Evolutionary conservation across 2,113 vertebrate species (phyloP), one percentile per base, ranked within the genome.

Genomic region (Psephotus haematonotus): DNA sequence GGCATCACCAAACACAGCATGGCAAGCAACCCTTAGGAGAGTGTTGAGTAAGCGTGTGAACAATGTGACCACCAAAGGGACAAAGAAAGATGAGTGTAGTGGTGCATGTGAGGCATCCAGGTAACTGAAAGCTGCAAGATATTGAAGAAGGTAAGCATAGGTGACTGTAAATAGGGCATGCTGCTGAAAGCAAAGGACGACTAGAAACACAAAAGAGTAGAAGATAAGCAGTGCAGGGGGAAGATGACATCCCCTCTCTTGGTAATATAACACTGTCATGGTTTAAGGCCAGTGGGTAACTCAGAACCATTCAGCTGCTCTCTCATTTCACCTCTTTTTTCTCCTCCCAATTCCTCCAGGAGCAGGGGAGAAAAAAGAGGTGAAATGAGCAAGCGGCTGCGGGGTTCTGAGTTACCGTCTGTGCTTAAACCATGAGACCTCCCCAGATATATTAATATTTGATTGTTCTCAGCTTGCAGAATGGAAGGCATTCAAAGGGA

Each of bases 21-120:
- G 39, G 6, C 16, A 67, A 60, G 6, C 13, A 67, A 60, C 0
- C 1, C 11, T 43, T 24, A 29, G 11, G 14, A 47, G 17, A 6
- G 3, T 47, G 5, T 49, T 49, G 15, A 0, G 0, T 22, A 52
- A 55, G 8, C 12, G 22, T 1, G 1, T 24, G 31, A 65, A 10
- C 14, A 77, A 3, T 19, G 18, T 35, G 27, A 53, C 7, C 20
- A 57, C 25, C 3, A 3, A 82, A 74, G 8, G 11, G 17, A 31
- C 24, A 62, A 81, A 80, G 25, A 47, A 62, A 53, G 16, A 22
- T 37, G 27, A 13, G 9, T 33, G 6, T 15, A 25, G 18, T 49
- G 49, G 31, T 28, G 37, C 10, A 3, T 2, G 14, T 33, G n/a
- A 46, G 11, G 11, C 37, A 77, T n/a, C 6, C 22, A 70, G 67